These are phyloP conservation scores for Eupsilia transversa DNA, from an alignment of 2,888 invertebrate genomes.

Conservation along the genomic window DNA sequence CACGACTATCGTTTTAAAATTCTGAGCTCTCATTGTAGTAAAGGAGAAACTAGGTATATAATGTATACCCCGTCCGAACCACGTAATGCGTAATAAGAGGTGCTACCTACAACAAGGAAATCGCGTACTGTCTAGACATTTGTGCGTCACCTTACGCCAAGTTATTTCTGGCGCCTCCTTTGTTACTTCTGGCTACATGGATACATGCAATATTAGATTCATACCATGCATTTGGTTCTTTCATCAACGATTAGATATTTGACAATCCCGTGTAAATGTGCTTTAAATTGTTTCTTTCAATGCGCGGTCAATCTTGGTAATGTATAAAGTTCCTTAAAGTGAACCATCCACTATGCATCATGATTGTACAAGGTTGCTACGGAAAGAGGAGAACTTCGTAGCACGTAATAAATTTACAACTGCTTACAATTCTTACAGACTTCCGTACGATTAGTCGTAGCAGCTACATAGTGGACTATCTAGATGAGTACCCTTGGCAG, in stretches of 20 bases:
- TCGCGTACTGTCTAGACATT: not conserved
- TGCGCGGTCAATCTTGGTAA: not conserved
- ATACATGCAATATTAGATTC: not conserved
- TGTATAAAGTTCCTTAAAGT: not conserved
- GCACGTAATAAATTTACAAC: not conserved
- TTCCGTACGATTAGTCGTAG: not conserved
- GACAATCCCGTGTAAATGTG: not conserved
- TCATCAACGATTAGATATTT: not conserved
- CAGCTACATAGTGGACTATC: slow-evolving; percentile 75
- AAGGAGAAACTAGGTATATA: slow-evolving; percentile 23
- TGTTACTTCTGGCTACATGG: not conserved
- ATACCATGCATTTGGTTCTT: not conserved
- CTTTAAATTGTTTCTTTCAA: not conserved
- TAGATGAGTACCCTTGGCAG: slow-evolving; percentile 67
- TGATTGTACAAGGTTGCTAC: not conserved
- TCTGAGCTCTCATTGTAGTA: not conserved
- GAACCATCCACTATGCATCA: not conserved
- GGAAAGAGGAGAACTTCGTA: not conserved
- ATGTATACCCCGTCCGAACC: not conserved
- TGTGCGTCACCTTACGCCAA: not conserved
- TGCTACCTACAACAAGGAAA: not conserved
- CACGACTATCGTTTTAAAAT: not conserved
- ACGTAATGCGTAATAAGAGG: slow-evolving; percentile 11
- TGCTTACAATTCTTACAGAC: not conserved
- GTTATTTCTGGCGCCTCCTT: not conserved